A percentile compares a stretch with the other conserved stretches of the same genome.
Evolutionary conservation across 2,113 vertebrate species (phyloP).

Genomic region (Aspidoscelis tigris): DNA sequence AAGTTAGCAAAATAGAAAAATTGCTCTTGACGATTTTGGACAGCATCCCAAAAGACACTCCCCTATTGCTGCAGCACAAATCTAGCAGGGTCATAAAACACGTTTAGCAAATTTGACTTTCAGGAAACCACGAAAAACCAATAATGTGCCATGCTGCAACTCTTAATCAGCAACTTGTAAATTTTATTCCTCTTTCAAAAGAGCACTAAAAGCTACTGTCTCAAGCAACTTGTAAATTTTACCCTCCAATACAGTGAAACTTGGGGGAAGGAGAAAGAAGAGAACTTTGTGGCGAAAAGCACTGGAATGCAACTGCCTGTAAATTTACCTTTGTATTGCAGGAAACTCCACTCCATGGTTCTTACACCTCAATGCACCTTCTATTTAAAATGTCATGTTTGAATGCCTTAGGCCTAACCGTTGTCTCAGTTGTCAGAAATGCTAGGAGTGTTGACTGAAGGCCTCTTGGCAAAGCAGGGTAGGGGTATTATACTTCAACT

Average conservation of each 20-base stretch:
- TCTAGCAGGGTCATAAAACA: neutral
- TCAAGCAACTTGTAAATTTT: constrained; percentile 29
- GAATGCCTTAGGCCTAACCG: constrained; percentile 55
- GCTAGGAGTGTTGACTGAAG: constrained; percentile 53
- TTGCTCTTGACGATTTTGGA: neutral
- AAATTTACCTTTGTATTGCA: constrained; percentile 48
- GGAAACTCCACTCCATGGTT: constrained; percentile 14
- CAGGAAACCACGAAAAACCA: constrained; percentile 26
- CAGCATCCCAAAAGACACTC: neutral
- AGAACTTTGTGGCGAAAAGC: constrained; percentile 12
- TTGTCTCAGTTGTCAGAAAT: constrained; percentile 60
- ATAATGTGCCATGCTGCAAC: neutral
- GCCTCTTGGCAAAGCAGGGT: constrained; percentile 55
- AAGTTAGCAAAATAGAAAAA: neutral
- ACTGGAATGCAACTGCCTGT: neutral
- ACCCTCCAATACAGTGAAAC: neutral
- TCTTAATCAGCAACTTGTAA: constrained; percentile 17
- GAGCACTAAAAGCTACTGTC: constrained; percentile 29
- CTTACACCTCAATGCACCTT: constrained; percentile 41
- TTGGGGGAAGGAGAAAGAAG: neutral
- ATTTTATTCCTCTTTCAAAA: constrained; percentile 11
- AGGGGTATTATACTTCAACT: constrained; percentile 42
- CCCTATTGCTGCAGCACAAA: neutral
- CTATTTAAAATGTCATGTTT: constrained; percentile 61
- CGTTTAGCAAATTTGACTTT: neutral